These are phyloP conservation scores for Bimastos eiseni DNA, from an alignment of 2,888 invertebrate species.

Conservation along the genomic window DNA sequence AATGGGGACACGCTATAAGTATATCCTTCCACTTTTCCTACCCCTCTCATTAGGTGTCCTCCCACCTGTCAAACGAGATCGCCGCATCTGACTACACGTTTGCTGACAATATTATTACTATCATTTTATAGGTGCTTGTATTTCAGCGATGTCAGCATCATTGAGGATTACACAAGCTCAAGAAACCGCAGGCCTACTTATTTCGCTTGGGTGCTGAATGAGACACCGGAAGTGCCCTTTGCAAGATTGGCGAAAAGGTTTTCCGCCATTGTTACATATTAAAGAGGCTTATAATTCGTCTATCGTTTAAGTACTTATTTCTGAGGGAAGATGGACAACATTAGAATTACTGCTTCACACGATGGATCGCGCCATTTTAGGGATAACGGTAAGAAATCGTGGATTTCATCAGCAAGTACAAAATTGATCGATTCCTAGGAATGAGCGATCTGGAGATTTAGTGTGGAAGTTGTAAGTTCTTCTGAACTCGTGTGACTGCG, in stretches of 20 bases:
- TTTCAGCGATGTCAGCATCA: no score
- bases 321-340: neutral
- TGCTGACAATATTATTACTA: no score
- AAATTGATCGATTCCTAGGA: neutral
- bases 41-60: no score
- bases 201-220: no score
- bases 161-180: no score
- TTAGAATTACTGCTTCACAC: neutral
- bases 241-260: neutral
- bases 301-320: neutral
- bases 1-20: no score
- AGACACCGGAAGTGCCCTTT: neutral
- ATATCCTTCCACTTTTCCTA: no score
- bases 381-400: constrained; percentile 2
- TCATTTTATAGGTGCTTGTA: no score
- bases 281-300: neutral
- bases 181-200: no score
- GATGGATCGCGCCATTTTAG: neutral
- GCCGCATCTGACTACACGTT: no score
- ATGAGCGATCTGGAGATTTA: neutral
- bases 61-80: no score
- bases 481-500: neutral
- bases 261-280: neutral
- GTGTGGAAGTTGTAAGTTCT: neutral
- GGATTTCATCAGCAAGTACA: neutral